These are phyloP conservation scores for Chunga burmeisteri DNA, from an alignment of 2,113 vertebrate species.

Conservation along the genomic window DNA sequence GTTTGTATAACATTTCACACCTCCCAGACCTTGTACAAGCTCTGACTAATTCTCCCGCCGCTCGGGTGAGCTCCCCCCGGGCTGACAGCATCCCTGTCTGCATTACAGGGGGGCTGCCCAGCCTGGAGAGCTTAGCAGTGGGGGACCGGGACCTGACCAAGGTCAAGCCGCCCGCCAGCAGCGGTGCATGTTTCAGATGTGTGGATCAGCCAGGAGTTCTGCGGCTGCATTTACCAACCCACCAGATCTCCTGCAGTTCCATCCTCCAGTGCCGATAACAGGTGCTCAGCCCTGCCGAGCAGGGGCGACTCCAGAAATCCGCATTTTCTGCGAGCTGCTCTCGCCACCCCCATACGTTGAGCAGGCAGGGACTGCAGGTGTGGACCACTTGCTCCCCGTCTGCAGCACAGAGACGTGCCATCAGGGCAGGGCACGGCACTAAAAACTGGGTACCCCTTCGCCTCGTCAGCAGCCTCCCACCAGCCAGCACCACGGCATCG, in stretches of 20 bases:
- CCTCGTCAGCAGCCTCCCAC: background rate
- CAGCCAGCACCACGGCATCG: background rate
- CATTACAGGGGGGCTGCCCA: background rate
- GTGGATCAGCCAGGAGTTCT: background rate
- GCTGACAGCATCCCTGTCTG: background rate
- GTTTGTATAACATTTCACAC: background rate
- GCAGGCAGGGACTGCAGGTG: fast-evolving
- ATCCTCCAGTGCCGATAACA: fast-evolving
- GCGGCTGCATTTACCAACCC: fast-evolving
- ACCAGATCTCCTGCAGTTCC: background rate
- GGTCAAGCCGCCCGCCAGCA: background rate
- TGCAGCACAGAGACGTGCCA: background rate
- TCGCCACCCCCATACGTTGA: fast-evolving
- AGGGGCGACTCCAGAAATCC: background rate
- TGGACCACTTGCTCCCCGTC: background rate
- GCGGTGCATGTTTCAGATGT: fast-evolving
- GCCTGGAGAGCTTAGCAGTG: background rate
- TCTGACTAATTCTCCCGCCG: background rate
- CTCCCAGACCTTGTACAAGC: background rate
- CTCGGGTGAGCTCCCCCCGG: background rate
- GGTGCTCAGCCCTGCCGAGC: background rate
- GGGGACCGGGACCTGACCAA: background rate
- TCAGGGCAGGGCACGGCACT: background rate
- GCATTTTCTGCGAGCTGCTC: background rate
- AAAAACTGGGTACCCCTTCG: background rate